Percentiles rank a stretch among this genome's conserved stretches.
phyloP scores from a whole-genome alignment of 1,140 invertebrate species.

The Zaprionus taronus region DNA sequence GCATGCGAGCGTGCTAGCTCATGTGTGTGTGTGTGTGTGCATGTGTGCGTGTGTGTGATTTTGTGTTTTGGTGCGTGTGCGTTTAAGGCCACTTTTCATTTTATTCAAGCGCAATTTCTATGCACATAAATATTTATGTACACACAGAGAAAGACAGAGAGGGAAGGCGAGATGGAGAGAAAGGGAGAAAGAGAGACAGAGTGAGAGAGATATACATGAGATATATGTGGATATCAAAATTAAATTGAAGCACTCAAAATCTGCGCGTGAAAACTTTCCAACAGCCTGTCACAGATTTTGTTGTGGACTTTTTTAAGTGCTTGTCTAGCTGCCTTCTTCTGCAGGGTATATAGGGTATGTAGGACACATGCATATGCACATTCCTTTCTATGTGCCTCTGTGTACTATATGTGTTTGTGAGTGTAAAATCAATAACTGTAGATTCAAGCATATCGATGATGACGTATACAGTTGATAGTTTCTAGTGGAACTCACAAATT shows the following conservation, averaged over 20 bases:
- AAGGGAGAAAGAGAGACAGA: background rate
- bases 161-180: background rate
- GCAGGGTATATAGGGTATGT: conserved; percentile 16
- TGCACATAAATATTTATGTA: conserved; percentile 14
- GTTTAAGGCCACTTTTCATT: conserved; percentile 40
- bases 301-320: conserved; percentile 45
- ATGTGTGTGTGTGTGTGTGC: conserved; percentile 29
- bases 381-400: background rate
- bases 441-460: background rate
- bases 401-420: background rate
- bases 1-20: conserved; percentile 26
- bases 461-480: background rate
- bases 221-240: conserved; percentile 26
- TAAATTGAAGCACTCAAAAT: conserved; percentile 52
- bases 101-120: conserved; percentile 29
- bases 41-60: conserved; percentile 20
- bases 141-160: background rate
- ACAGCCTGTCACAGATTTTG: conserved; percentile 46
- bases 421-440: conserved; percentile 10
- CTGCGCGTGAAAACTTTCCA: conserved; percentile 42
- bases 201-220: background rate
- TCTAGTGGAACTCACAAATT: background rate
- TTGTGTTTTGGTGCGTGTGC: conserved; percentile 20
- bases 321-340: conserved; percentile 21
- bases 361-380: background rate